Conservation (phyloP, 2,113 vertebrate genomes). For the Eulacestoma nigropectus region DNA sequence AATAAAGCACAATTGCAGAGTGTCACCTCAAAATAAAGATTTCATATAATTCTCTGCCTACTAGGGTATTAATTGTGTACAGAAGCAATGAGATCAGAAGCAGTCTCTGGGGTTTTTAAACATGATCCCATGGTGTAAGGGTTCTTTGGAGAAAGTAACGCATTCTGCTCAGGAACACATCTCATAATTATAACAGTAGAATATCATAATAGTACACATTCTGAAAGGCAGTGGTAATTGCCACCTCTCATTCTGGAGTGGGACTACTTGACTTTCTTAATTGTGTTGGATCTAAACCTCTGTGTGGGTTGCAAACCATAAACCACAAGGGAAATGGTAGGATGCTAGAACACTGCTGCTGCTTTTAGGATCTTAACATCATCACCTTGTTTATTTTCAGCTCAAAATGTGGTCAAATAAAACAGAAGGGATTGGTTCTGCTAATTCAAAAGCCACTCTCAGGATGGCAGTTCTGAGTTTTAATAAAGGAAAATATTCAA, state of each 20-base stretch:
- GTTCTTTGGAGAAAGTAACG: background rate
- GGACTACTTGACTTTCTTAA: background rate
- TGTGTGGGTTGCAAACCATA: background rate
- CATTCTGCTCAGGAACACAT: background rate
- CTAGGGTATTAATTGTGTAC: background rate
- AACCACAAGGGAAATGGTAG: background rate
- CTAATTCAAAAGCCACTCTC: background rate
- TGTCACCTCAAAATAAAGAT: background rate
- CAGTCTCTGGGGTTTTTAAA: constrained; percentile 2
- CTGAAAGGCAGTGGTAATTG: constrained; percentile 10
- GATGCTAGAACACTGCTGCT: background rate
- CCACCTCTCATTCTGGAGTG: background rate
- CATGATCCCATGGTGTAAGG: background rate
- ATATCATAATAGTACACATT: background rate
- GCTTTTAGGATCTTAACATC: background rate
- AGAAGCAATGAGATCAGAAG: constrained; percentile 3
- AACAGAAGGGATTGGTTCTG: background rate
- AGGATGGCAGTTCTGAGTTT: background rate
- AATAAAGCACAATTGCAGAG: background rate
- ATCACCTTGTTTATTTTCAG: background rate
- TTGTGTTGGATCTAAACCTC: background rate
- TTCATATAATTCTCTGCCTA: background rate
- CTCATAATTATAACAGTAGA: background rate
- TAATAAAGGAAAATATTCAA: background rate
- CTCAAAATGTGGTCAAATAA: background rate